Conservation (phyloP, 2,797 vertebrate species). For the Telmatherina bonti region DNA sequence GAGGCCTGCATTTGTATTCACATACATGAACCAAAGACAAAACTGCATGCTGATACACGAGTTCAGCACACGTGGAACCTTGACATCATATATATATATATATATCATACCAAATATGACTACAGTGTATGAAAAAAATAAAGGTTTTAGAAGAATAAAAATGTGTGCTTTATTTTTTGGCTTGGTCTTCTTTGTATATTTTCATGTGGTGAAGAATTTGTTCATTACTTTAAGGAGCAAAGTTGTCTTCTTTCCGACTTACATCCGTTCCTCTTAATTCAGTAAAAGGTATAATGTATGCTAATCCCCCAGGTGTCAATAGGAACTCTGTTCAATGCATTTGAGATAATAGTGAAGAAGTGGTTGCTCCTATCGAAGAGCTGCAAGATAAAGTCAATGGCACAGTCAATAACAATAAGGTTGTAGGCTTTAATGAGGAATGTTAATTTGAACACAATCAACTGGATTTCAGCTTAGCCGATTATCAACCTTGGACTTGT, state of each 20-base stretch:
- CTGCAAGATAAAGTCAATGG: conserved; percentile 87
- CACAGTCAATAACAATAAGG: conserved; percentile 88
- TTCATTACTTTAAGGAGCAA: conserved; percentile 41
- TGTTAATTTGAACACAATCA: conserved; percentile 89
- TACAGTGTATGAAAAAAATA: conserved; percentile 11
- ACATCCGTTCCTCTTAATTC: conserved; percentile 70
- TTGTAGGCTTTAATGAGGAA: conserved; percentile 85
- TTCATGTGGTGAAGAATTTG: conserved; percentile 8
- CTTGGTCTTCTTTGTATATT: neutral
- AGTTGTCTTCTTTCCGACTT: conserved; percentile 53
- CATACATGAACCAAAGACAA: conserved; percentile 80
- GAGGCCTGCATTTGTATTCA: conserved; percentile 77
- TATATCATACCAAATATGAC: conserved; percentile 18
- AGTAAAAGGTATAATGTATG: conserved; percentile 83
- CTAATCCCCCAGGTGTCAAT: conserved; percentile 84
- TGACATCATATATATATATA: conserved; percentile 37
- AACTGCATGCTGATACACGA: conserved; percentile 74
- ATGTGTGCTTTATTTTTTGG: conserved; percentile 12
- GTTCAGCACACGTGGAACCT: conserved; percentile 14
- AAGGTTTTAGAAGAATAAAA: conserved; percentile 18
- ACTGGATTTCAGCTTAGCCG: conserved; percentile 87
- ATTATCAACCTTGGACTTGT: conserved; percentile 88
- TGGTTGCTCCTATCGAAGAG: conserved; percentile 79
- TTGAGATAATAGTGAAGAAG: conserved; percentile 84
- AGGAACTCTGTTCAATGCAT: conserved; percentile 83